Conservation (phyloP, 2,888 invertebrate genomes). For the Brachypalpus laphriformis region DNA sequence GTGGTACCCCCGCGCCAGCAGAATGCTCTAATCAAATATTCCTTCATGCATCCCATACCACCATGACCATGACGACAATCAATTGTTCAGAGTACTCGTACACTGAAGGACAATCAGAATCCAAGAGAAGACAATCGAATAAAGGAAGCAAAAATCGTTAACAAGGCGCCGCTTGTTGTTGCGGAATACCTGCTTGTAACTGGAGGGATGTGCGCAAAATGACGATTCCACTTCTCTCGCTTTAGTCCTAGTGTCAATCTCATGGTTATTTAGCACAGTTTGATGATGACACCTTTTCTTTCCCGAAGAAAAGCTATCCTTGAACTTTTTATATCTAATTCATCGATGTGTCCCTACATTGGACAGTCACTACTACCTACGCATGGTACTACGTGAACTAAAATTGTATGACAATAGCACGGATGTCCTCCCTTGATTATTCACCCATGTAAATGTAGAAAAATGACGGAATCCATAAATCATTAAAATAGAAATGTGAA, state of each 20-base stretch:
- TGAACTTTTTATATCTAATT: slow-evolving; percentile 37
- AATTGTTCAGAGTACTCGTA: background rate
- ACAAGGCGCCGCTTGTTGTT: background rate
- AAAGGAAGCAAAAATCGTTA: background rate
- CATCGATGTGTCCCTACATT: background rate
- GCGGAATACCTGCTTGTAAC: background rate
- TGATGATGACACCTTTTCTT: slow-evolving; percentile 26
- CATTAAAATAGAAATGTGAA: slow-evolving; percentile 17
- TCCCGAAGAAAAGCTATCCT: slow-evolving; percentile 10
- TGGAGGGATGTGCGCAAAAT: background rate
- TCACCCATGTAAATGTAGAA: slow-evolving; percentile 21
- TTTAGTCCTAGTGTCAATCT: background rate
- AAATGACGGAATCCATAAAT: slow-evolving; percentile 38
- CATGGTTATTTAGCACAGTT: background rate
- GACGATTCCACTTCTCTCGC: background rate
- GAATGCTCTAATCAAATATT: background rate
- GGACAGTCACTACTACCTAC: background rate
- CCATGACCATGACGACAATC: background rate
- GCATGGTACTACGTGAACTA: background rate
- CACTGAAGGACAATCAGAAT: background rate
- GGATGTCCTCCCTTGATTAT: slow-evolving; percentile 8
- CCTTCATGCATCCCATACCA: background rate
- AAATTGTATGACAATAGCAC: slow-evolving; percentile 1
- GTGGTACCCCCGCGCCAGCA: background rate
- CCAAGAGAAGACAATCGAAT: background rate